Base-by-base conservation (phyloP, 2,888 invertebrate species). In the Oscheius onirici region DNA sequence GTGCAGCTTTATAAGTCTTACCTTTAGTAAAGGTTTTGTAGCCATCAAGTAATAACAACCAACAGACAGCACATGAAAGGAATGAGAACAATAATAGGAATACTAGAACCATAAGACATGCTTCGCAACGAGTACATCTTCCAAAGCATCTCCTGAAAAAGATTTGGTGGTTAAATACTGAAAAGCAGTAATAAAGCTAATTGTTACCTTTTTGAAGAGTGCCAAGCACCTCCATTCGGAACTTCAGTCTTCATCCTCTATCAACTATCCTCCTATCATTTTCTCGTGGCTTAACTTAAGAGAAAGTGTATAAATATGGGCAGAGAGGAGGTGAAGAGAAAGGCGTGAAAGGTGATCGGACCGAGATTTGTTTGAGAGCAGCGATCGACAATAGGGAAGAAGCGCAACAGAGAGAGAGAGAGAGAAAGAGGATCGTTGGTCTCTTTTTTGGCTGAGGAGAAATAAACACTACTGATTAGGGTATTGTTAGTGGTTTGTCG, bases 1-100 rank as follows among this genome's bases (percentile, higher is more conserved):
- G 8, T 34, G n/a, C n/a, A 54, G 5, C 57, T 52, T n/a, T 15
- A 26, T 17, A 34, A 49, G 11, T 15, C 65, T 60, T 11, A 82
- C 82, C 83, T 52, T 78, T 73, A 26, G 61, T 75, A 69, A 81
- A 80, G 24, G 79, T 77, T 69, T 72, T 72, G 71, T 80, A 80
- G 66, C 83, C 83, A 63, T 83, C 77, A 49, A 82, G 74, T 66
- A 80, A 73, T 58, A 80, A 69, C 52, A 83, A 58, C 83, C 83
- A 83, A 28, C 76, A 72, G 61, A 77, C 63, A 61, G 75, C 73
- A 66, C 75, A 73, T 68, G 75, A 72, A 10, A 80, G 58, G 24
- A 83, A 72, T 20, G 77, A 74, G 51, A 74, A 72, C 20, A 80
- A 69, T 6, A 81, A 68, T 11, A 83, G 71, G 20, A 76, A 51